Evolutionary conservation across 2,113 vertebrate genomes (phyloP), one percentile per base, ranked within the genome.

Genomic region (Lanius ludovicianus): DNA sequence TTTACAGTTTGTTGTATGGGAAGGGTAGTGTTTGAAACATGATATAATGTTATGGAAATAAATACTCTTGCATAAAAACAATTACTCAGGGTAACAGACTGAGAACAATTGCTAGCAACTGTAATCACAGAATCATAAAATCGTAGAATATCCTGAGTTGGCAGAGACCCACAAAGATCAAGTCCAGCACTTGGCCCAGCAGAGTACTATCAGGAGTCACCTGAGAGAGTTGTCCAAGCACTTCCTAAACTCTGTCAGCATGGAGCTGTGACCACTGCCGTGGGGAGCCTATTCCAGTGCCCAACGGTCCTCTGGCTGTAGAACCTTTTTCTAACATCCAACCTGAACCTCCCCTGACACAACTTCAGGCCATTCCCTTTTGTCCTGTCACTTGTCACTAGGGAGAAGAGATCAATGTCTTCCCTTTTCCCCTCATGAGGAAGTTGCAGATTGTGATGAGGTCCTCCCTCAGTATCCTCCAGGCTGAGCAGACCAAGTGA

Each of bases 251-350:
- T 52, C 77, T 68, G 20, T 7, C 20, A 41, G 20, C 1, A 52
- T 82, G 20, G 30, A 30, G 30, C 20, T 69, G 41, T 76, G 63
- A 35, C 18, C 24, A n/a, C 16, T 53, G 5, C 33, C 27, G 30
- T 27, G 47, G 3, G 15, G 5, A 62, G 4, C 6, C n/a, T 83
- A 24, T 27, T 53, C 23, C 24, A 50, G 70, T 47, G 14, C 6
- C 16, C n/a, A 41, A 0, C 1, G 14, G 15, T 4, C 8, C 25
- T 22, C 25, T 24, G 13, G 5, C 5, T 25, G 16, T 75, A n/a
- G 22, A 62, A 31, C 3, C 1, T 41, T 68, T 41, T 15, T 4
- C n/a, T 47, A 7, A 55, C 19, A 35, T 35, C 11, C 30, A 35
- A 15, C 7, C 30, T 47, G 4, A 67, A 24, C 19, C 7, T n/a